These are phyloP conservation scores for Acanthurus lineatus DNA, from an alignment of 2,797 vertebrate genomes.

Conservation along the genomic window DNA sequence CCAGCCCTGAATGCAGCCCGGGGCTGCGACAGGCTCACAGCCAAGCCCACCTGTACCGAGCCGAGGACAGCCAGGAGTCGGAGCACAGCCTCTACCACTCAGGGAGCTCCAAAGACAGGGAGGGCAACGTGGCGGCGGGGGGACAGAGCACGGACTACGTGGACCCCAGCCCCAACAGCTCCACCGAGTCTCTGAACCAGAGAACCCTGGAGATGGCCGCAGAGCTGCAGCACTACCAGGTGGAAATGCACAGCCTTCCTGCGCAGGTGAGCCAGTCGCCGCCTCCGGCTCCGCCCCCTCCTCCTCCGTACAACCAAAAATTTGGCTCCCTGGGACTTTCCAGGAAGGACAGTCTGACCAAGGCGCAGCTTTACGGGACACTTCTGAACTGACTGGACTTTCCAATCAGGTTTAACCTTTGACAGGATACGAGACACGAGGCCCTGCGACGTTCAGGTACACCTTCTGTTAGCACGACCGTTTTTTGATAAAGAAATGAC, in stretches of 20 bases:
- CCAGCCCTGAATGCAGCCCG: constrained; percentile 90
- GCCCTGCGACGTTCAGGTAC: constrained; percentile 28
- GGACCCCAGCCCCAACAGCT: constrained; percentile 92
- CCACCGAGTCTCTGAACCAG: constrained; percentile 92
- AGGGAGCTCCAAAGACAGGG: constrained; percentile 90
- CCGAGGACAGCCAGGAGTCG: constrained; percentile 89
- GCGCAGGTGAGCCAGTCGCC: constrained; percentile 86
- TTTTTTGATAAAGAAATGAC: constrained; percentile 32
- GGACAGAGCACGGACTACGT: constrained; percentile 88
- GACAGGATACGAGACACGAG: constrained; percentile 17
- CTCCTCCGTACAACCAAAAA: constrained; percentile 91
- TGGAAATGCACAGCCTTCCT: constrained; percentile 88
- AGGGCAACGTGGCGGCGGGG: constrained; percentile 78
- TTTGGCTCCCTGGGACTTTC: constrained; percentile 93
- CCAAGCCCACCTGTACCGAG: constrained; percentile 87
- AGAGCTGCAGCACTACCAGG: constrained; percentile 92
- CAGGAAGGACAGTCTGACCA: constrained; percentile 98
- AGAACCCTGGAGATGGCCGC: constrained; percentile 91
- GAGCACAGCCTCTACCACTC: constrained; percentile 92
- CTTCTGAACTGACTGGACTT: constrained; percentile 89
- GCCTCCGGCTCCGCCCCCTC: constrained; percentile 78
- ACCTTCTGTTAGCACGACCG: constrained; percentile 37
- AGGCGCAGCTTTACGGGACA: constrained; percentile 97
- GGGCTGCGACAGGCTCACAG: constrained; percentile 84
- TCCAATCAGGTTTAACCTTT: constrained; percentile 41